Evolutionary conservation across 2,797 vertebrate genomes (phyloP).

Genomic region (Eleutherodactylus coqui): DNA sequence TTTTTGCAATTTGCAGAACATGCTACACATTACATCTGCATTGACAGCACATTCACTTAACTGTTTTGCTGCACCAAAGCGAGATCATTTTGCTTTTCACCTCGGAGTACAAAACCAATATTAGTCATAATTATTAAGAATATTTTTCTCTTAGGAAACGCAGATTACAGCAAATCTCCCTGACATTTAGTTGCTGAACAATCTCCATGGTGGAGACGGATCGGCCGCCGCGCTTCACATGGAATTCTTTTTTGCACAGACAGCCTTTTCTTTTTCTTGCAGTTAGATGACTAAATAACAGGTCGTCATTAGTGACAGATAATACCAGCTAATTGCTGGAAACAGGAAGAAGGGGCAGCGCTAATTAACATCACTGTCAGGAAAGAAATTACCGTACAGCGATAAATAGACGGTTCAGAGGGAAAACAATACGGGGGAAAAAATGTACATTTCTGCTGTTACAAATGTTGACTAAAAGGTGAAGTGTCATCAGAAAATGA

Average conservation of each 20-base stretch:
- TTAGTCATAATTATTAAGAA: slow-evolving; percentile 22
- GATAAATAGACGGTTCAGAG: slow-evolving; percentile 62
- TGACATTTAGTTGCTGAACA: slow-evolving; percentile 18
- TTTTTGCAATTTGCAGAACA: neutral
- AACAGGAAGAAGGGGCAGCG: slow-evolving; percentile 12
- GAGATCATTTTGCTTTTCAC: slow-evolving; percentile 20
- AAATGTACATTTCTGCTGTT: no score
- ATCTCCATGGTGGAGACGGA: neutral
- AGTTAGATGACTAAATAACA: slow-evolving; percentile 18
- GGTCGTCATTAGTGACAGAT: slow-evolving; percentile 36
- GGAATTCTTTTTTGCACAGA: neutral
- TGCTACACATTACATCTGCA: neutral
- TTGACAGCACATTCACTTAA: slow-evolving; percentile 3
- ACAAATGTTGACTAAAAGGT: no score
- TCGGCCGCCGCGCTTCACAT: neutral
- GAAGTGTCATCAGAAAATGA: no score
- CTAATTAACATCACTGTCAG: slow-evolving; percentile 34
- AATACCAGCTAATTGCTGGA: slow-evolving; percentile 35
- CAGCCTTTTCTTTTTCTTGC: slow-evolving; percentile 14
- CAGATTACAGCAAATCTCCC: slow-evolving; percentile 27
- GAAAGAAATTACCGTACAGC: slow-evolving; percentile 70
- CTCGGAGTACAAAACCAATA: slow-evolving; percentile 23
- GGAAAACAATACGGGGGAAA: no score
- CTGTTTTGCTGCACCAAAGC: slow-evolving; percentile 4
- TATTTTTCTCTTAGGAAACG: slow-evolving; percentile 15